A percentile compares a stretch with the other conserved stretches of the same genome.
Evolutionary conservation across 2,797 vertebrate genomes (phyloP).

Genomic region (Tokudaia tokunoshimensis): DNA sequence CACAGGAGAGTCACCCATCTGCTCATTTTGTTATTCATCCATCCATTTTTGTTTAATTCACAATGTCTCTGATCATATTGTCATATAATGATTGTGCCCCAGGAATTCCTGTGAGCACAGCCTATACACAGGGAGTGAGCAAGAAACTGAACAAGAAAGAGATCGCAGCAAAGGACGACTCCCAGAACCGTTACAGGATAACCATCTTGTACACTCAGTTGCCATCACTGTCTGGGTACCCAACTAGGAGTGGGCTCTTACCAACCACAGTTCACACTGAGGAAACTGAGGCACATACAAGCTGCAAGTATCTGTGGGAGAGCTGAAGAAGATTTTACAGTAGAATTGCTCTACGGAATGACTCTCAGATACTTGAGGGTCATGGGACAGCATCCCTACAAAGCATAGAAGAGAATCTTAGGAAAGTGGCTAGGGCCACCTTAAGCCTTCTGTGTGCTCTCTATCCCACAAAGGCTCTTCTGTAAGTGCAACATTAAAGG

Average conservation of each 20-base stretch:
- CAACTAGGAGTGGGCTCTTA: not conserved
- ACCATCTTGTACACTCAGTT: rapidly evolving
- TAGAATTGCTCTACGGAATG: not conserved
- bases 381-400: too few species aligned
- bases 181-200: too few species aligned
- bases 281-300: not conserved
- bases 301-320: rapidly evolving
- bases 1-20: too few species aligned
- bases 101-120: not conserved
- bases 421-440: rapidly evolving
- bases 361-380: not conserved
- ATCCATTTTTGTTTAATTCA: not conserved
- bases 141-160: not conserved
- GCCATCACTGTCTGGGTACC: not conserved
- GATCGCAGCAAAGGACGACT: too few species aligned
- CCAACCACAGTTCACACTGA: not conserved
- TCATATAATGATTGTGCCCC: too few species aligned
- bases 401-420: rapidly evolving
- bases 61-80: not conserved
- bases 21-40: not conserved
- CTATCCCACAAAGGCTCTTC: not conserved
- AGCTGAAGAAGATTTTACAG: not conserved
- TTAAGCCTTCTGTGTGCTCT: not conserved
- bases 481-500: not conserved
- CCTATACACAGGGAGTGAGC: not conserved